Conservation (phyloP, 2,888 invertebrate species). For the Drosophila gaucha region DNA sequence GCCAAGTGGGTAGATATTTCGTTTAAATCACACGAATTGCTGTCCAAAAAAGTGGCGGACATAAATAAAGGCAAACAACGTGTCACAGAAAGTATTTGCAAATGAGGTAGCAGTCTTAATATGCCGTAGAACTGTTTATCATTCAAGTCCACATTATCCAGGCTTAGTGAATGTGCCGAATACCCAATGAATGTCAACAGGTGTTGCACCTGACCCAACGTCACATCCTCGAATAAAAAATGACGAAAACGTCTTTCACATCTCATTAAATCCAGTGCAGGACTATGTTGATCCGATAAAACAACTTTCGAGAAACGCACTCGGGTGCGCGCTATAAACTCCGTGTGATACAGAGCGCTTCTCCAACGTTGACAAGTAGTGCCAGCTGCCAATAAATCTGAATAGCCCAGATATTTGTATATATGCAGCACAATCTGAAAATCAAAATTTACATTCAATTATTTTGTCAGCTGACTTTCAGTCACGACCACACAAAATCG, state of each 20-base stretch:
- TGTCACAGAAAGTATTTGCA: conserved; percentile 87
- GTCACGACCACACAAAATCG: conserved; percentile 46
- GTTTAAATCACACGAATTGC: conserved; percentile 85
- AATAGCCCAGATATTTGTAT: conserved; percentile 87
- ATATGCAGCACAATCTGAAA: conserved; percentile 87
- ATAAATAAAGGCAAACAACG: conserved; percentile 90
- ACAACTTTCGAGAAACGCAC: conserved; percentile 81
- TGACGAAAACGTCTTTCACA: conserved; percentile 77
- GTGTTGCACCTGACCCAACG: conserved; percentile 81
- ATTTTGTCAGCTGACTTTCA: conserved; percentile 65
- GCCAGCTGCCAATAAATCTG: conserved; percentile 88
- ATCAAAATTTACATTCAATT: conserved; percentile 17
- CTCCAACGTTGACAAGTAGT: conserved; percentile 89
- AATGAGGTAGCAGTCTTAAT: conserved; percentile 86
- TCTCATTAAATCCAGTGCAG: conserved; percentile 74
- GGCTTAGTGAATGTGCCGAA: conserved; percentile 86
- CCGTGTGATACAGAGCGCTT: conserved; percentile 87
- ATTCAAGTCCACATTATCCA: conserved; percentile 88
- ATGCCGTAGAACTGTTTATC: conserved; percentile 88
- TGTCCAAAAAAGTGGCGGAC: conserved; percentile 89
- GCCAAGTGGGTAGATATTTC: conserved; percentile 84
- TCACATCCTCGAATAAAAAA: conserved; percentile 81
- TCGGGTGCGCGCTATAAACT: conserved; percentile 82
- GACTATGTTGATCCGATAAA: conserved; percentile 79
- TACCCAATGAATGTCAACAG: conserved; percentile 88